phyloP scores from a whole-genome alignment of 1,140 invertebrate genomes.

The Drosophila novamexicana region DNA sequence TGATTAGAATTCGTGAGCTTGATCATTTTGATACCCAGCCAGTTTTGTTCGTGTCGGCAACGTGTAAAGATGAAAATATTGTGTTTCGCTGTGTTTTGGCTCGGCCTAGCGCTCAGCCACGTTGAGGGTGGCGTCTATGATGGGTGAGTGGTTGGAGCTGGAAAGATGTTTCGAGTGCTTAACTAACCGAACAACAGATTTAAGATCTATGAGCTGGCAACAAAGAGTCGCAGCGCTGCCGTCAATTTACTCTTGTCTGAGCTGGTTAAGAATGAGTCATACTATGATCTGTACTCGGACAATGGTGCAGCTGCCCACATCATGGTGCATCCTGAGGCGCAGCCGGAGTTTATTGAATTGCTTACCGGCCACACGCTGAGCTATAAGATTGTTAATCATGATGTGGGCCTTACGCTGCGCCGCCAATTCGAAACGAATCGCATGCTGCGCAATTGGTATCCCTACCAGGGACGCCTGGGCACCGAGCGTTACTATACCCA shows the following conservation, averaged over 20 bases:
- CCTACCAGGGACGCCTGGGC: slow-evolving; percentile 53
- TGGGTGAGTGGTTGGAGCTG: slow-evolving; percentile 50
- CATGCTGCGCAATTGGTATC: slow-evolving; percentile 39
- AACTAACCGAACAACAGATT: slow-evolving; percentile 26
- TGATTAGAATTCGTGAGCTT: slow-evolving; percentile 22
- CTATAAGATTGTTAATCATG: slow-evolving; percentile 50
- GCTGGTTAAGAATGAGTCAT: slow-evolving; percentile 44
- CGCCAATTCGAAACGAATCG: slow-evolving; percentile 45
- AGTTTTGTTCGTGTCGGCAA: slow-evolving; percentile 28
- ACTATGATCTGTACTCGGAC: slow-evolving; percentile 52
- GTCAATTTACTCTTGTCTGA: slow-evolving; percentile 10
- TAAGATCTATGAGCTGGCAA: slow-evolving; percentile 55
- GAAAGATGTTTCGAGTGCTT: slow-evolving; percentile 10
- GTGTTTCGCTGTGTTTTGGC: slow-evolving; percentile 27
- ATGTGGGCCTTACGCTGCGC: slow-evolving; percentile 55
- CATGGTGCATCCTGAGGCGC: slow-evolving; percentile 62
- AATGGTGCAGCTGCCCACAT: slow-evolving; percentile 20
- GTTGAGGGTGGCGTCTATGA: slow-evolving; percentile 42
- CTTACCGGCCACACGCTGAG: slow-evolving; percentile 20
- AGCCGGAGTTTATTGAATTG: slow-evolving; percentile 42
- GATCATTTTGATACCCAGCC: neutral
- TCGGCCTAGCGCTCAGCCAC: slow-evolving; percentile 16
- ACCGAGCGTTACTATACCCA: slow-evolving; percentile 67
- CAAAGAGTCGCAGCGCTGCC: slow-evolving; percentile 22
- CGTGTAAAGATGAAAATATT: slow-evolving; percentile 50